A percentile compares a stretch with the other conserved stretches of the same genome.
Evolutionary conservation across 2,113 vertebrate species (phyloP).

Genomic region (Hippocampus barbouri): DNA sequence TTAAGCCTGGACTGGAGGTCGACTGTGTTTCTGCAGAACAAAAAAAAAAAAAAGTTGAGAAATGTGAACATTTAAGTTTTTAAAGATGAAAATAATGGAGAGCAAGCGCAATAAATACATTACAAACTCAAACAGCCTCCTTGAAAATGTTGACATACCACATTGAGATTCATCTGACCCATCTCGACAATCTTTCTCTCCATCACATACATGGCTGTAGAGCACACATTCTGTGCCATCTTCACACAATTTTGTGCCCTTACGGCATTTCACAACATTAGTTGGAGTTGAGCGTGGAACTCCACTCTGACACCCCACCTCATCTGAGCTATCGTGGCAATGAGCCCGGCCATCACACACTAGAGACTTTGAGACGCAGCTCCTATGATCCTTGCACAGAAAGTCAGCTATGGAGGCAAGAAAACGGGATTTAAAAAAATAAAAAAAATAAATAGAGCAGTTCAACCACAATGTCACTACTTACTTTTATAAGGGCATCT

Average conservation of each 20-base stretch:
- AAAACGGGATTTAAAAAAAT: not conserved
- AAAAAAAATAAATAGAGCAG: too few species aligned
- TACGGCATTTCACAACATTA: conserved; percentile 46
- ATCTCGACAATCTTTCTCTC: conserved; percentile 78
- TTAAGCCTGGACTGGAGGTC: not conserved
- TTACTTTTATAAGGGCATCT: conserved; percentile 72
- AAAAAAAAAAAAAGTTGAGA: not conserved
- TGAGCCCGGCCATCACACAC: conserved; percentile 76
- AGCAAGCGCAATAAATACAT: not conserved
- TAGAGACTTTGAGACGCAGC: conserved; percentile 17
- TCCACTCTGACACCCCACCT: conserved; percentile 57
- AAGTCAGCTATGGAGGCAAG: conserved; percentile 5
- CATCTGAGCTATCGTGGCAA: conserved; percentile 80
- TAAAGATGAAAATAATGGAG: too few species aligned
- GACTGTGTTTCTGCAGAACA: not conserved
- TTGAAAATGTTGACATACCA: conserved; percentile 16
- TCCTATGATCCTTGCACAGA: conserved; percentile 5
- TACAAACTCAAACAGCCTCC: not conserved
- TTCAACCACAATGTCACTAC: not conserved
- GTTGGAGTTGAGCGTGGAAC: not conserved
- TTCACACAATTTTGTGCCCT: conserved; percentile 57
- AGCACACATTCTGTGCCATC: conserved; percentile 73
- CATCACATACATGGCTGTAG: conserved; percentile 77
- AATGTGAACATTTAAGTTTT: not conserved
- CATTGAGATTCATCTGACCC: conserved; percentile 79